Evolutionary conservation across 2,797 vertebrate species (phyloP), one percentile per base, ranked within the genome.

Genomic region (Coccyzus lansbergi): DNA sequence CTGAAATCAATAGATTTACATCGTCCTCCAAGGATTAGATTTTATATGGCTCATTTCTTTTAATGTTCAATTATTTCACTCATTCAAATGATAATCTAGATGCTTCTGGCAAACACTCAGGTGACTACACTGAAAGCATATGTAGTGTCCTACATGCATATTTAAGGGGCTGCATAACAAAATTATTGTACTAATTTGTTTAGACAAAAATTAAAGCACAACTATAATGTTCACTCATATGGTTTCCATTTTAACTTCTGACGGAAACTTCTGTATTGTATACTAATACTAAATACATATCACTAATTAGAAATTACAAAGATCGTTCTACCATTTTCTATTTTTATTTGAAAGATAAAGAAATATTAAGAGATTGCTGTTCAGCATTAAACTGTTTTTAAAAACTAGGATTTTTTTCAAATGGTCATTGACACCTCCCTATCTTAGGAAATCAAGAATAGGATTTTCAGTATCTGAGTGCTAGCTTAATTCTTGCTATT

Each of bases 121-220:
- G 11, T 29, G 31, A 19, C 12, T 17, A 46, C 5, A 6, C 28
- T 60, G 19, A 40, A 67, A 48, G 11, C 24, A 13, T 49, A 38
- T 15, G 29, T 6, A 36, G 31, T 46, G 18, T 60, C 67, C 19
- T 64, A 69, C 7, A 12, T 15, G 15, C 9, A 26, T 76, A 69
- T 75, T 78, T 55, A 52, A 40, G 29, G 10, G 3, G 2, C 19
- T 71, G 71, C 14, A 9, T 52, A 64, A 60, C 19, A 85, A 42
- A 90, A 86, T 20, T 6, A 38, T 16, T 44, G 25, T 28, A 64
- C 33, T 52, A 20, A 55, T 64, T 72, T 69, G 16, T 15, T 83
- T 12, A 29, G 33, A n/a, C 63, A 82, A 85, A 90, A 94, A 49
- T 49, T 36, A 80, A 85, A 90, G 22, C 25, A 46, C 28, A 85